A percentile compares a stretch with the other conserved stretches of the same genome.
These are phyloP conservation scores for Isichthys henryi DNA, from an alignment of 2,113 vertebrate genomes.

Conservation along the genomic window DNA sequence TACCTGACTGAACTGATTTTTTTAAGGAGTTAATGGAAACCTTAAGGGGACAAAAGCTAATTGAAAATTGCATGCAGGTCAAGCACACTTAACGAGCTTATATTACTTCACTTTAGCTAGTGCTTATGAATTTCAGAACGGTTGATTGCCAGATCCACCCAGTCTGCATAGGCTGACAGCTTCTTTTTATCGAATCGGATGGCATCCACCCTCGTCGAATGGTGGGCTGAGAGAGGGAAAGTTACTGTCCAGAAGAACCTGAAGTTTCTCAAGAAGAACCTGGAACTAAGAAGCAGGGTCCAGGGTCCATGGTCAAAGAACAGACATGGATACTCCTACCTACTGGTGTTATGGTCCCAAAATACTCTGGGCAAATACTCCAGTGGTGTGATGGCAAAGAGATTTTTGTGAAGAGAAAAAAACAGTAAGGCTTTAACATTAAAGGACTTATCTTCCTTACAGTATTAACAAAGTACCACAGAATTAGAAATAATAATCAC, in stretches of 20 bases:
- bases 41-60: slow-evolving; percentile 62
- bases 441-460: not conserved
- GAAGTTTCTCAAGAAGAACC: not conserved
- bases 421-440: not conserved
- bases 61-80: slow-evolving; percentile 66
- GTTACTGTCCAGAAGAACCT: not conserved
- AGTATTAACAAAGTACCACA: not conserved
- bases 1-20: slow-evolving; percentile 56
- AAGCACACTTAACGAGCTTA: slow-evolving; percentile 64
- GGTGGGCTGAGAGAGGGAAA: not conserved
- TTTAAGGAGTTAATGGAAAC: slow-evolving; percentile 62
- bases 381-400: not conserved
- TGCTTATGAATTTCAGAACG: slow-evolving; percentile 52
- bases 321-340: not conserved
- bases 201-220: not conserved
- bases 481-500: not conserved
- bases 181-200: slow-evolving; percentile 43
- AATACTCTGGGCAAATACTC: not conserved
- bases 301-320: not conserved
- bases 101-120: slow-evolving; percentile 54
- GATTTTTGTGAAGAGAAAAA: not conserved
- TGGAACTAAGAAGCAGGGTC: not conserved
- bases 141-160: slow-evolving; percentile 61
- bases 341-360: not conserved
- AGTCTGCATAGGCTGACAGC: slow-evolving; percentile 53